Base-by-base conservation (phyloP, 2,888 invertebrate genomes). In the Rhopalosiphum nymphaeae region DNA sequence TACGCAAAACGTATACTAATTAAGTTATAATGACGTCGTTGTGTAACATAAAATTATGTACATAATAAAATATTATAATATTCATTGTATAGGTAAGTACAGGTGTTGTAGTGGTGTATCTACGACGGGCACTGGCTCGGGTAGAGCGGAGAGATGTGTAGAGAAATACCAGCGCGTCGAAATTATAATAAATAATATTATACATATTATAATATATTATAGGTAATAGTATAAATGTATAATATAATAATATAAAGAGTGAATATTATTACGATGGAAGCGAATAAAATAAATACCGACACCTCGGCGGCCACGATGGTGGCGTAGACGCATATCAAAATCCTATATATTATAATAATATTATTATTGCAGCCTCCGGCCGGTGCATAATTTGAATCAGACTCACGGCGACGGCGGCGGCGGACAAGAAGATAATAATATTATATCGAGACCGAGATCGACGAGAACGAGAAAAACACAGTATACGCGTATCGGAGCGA, bases 1-100 rank as follows among this genome's bases (percentile, higher is more conserved):
- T 26, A 44, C n/a, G 9, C 42, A 42, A 25, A 25, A 26, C n/a
- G 26, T 56, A 25, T 16, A 46, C 89, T 89, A 89, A 89, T 89
- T 89, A 89, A 89, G 89, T 89, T 42, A 61, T 61, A 61, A 61
- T 89, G 44, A n/a, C 61, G 89, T 44, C 26, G 85, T 85, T 29
- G 78, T 9, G 36, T 36, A 78, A 36, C 78, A 36, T 21, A 21
- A 36, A 36, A 78, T 78, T 36, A 78, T 78, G 78, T 25, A 36
- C 78, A 36, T 36, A 61, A 9, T n/a, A 67, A 4, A 67, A n/a
- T 67, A 67, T 67, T 67, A 67, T 84, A 84, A 84, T 13, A 53
- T 44, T 25, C 46, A 29, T 26, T 46, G 29, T 46, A 36, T 36
- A 26, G 26, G 29, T 46, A 46, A 16, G 29, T 46, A 26, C 13